Evolutionary conservation across 2,888 invertebrate species (phyloP), one percentile per base, ranked within the genome.

Genomic region (Isotomurus palustris): DNA sequence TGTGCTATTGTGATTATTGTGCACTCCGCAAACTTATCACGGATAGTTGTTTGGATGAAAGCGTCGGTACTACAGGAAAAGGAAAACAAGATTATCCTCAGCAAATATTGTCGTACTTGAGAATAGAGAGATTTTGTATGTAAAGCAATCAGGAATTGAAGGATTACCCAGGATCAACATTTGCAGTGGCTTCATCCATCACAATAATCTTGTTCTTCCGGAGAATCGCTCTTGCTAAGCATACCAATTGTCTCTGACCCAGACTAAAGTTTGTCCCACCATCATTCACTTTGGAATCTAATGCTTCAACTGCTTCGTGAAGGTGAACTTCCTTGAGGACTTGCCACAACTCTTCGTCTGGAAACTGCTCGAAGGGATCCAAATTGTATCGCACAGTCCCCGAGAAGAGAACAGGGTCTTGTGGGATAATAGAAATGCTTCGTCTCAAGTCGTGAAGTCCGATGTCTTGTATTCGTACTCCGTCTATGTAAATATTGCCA

Each of bases 101-200:
- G 14, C 8, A 32, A 8, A 32, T 32, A 8, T 32, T 32, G 14
- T 10, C 8, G 32, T 14, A 14, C 19, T 22, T 14, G 17, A 17
- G 38, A 38, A 25, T 17, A 19, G 38, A 66, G 49, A 41, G 6
- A n/a, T n/a, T n/a, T n/a, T n/a, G n/a, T n/a, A 41, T 8, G 41
- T 17, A 41, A 41, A 19, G n/a, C 6, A 12, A 41, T 17, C 8
- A 12, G 8, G 6, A 17, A 8, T 12, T 17, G 21, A 10, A 43
- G 38, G n/a, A 10, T 51, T 73, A 85, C 81, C 87, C 86, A 8
- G 88, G 89, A 77, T 94, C 92, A 6, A 93, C 91, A 74, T 93
- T 93, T 1, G 93, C 92, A 0, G 93, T 93, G 17, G 92, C 93
- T 76, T 94, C 94, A 74, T 94, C 93, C 71, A 94, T 80, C 66